Conservation (phyloP, 2,797 vertebrate species). For the Chelidonichthys spinosus region DNA sequence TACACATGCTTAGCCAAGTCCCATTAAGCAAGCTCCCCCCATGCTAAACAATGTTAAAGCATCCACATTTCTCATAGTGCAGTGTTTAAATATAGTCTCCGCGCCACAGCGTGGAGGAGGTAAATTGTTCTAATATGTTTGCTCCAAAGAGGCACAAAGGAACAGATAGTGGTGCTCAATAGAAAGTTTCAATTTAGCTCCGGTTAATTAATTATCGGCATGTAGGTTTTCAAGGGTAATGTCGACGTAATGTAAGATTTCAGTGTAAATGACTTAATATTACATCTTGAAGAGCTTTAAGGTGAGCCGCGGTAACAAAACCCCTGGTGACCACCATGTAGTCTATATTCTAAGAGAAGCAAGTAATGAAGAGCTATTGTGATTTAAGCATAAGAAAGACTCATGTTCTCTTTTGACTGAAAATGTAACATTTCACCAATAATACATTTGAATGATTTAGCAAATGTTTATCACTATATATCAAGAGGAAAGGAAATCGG, state of each 20-base stretch:
- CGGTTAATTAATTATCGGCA: slow-evolving; percentile 16
- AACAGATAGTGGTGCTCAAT: slow-evolving; percentile 27
- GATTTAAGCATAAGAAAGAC: no score
- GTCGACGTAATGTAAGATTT: background rate
- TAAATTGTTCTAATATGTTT: slow-evolving; percentile 62
- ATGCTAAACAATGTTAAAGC: slow-evolving; percentile 78
- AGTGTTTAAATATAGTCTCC: slow-evolving; percentile 68
- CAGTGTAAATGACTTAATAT: background rate
- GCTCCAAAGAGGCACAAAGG: slow-evolving; percentile 38
- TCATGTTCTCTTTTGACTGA: background rate
- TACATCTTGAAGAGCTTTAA: background rate
- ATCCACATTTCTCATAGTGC: slow-evolving; percentile 69
- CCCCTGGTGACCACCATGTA: background rate
- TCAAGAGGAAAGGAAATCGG: no score
- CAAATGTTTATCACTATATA: no score
- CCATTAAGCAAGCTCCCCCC: slow-evolving; percentile 72
- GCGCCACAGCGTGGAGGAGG: slow-evolving; percentile 60
- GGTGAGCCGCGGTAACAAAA: background rate
- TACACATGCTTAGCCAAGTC: slow-evolving; percentile 88
- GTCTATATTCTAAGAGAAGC: background rate
- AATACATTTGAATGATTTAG: no score
- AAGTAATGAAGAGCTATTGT: slow-evolving; percentile 1
- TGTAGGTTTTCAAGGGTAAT: background rate
- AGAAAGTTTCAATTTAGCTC: slow-evolving; percentile 3
- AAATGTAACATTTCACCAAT: background rate